Evolutionary conservation across 2,888 invertebrate genomes (phyloP).

Genomic region (Protodeltote pygarga): DNA sequence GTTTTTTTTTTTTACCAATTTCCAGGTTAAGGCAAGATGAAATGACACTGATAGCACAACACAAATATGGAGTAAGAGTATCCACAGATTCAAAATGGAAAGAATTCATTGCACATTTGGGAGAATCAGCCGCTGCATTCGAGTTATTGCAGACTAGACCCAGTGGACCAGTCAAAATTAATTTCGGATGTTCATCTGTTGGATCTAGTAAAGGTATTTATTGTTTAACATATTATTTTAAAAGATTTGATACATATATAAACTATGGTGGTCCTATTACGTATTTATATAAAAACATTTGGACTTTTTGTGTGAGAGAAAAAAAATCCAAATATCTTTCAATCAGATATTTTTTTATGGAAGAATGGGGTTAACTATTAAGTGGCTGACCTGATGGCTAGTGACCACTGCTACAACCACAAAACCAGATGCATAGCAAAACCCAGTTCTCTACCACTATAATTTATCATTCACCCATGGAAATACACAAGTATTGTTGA

Average conservation of each 20-base stretch:
- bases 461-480: neutral
- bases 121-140: slow-evolving; percentile 89
- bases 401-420: too few species aligned
- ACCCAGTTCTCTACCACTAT: too few species aligned
- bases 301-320: too few species aligned
- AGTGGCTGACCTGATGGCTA: too few species aligned
- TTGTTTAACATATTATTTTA: neutral
- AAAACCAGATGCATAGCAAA: too few species aligned
- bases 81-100: slow-evolving; percentile 81
- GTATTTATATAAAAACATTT: too few species aligned
- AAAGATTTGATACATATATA: neutral
- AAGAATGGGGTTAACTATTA: too few species aligned
- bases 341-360: too few species aligned
- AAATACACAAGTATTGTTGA: neutral
- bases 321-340: too few species aligned
- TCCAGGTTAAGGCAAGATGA: slow-evolving; percentile 87
- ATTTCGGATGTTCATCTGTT: slow-evolving; percentile 71
- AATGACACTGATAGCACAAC: slow-evolving; percentile 89
- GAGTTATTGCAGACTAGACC: slow-evolving; percentile 90
- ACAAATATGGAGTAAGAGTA: slow-evolving; percentile 88
- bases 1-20: slow-evolving; percentile 9
- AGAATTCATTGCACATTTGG: slow-evolving; percentile 87
- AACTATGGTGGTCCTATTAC: too few species aligned
- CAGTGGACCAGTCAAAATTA: slow-evolving; percentile 86
- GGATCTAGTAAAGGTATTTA: slow-evolving; percentile 85